Base-by-base conservation (phyloP, 1,140 invertebrate species). In the Pissodes strobi region DNA sequence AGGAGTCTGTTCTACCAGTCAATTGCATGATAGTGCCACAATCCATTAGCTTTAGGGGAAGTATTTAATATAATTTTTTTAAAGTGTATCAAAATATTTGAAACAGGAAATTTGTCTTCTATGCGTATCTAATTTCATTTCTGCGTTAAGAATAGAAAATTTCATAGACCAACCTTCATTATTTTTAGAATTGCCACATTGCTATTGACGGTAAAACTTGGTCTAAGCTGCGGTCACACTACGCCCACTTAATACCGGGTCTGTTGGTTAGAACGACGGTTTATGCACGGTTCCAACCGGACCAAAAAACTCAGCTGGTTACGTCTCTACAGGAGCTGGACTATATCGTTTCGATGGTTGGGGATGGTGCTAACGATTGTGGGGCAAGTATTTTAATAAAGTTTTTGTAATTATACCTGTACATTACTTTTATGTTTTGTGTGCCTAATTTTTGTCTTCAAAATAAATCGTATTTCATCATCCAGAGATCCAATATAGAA, bases 231-330 rank as follows among this genome's bases (percentile, higher is more conserved):
- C 84, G 85, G 67, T 80, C 82, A 27, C 81, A 88, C 75, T 89
- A 88, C 79, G 85, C 87, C 1, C 86, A 90, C 60, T 69, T 90
- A n/a, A 79, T 92, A 68, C 82, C 86, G 0, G 83, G 82, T 70
- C 72, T 95, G 25, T 79, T 88, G 1, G 86, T 88, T 0, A 84
- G 88, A 69, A 91, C 92, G 2, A 89, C 90, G 17, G 89, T 98
- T 12, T 98, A 95, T 82, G 95, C 95, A 0, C 84, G 96, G 55
- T 98, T 98, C 90, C 90, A 90, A 30, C 95, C 96, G 0, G 94
- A 98, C 66, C 95, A 98, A 79, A 98, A 98, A 78, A 93, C 94
- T 66, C 91, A 96, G 72, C 81, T 98, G 10, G 86, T 98, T 15
- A 90, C 92, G 70, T 83, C 87, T 58, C 79, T 98, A 8, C 94